Conservation (phyloP, 1,140 invertebrate genomes). For the Macrosteles quadrilineatus region DNA sequence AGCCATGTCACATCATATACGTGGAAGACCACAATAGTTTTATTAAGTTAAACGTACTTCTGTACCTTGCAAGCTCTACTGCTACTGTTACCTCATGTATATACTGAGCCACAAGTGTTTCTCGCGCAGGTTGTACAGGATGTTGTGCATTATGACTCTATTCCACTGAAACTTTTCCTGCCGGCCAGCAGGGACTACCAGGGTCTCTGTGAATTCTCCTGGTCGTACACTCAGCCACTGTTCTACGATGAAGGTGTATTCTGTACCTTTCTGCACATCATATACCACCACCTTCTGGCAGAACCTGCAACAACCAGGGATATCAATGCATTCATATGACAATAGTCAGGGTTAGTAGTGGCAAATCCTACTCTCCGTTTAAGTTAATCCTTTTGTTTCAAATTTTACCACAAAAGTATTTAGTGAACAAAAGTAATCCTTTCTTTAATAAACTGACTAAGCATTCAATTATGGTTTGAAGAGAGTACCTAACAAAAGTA, state of each 20-base stretch:
- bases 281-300: slow-evolving; percentile 3
- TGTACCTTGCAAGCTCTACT: no score
- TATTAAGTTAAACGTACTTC: no score
- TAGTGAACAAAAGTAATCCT: no score
- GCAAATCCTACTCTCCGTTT: no score
- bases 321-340: not conserved
- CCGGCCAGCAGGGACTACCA: not conserved
- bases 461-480: no score
- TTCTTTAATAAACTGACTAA: no score
- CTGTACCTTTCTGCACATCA: not conserved
- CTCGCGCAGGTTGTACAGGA: slow-evolving; percentile 13
- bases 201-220: not conserved
- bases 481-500: no score
- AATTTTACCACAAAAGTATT: no score
- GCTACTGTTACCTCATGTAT: slow-evolving; percentile 29
- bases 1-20: no score
- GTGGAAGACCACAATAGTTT: no score
- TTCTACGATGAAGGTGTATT: not conserved
- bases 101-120: slow-evolving; percentile 32
- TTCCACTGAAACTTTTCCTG: not conserved
- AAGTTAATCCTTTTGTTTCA: no score
- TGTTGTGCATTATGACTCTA: not conserved
- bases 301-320: not conserved
- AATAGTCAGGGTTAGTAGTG: not conserved
- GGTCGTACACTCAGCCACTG: not conserved